phyloP scores from a whole-genome alignment of 2,113 vertebrate genomes.

The Tachycineta bicolor region DNA sequence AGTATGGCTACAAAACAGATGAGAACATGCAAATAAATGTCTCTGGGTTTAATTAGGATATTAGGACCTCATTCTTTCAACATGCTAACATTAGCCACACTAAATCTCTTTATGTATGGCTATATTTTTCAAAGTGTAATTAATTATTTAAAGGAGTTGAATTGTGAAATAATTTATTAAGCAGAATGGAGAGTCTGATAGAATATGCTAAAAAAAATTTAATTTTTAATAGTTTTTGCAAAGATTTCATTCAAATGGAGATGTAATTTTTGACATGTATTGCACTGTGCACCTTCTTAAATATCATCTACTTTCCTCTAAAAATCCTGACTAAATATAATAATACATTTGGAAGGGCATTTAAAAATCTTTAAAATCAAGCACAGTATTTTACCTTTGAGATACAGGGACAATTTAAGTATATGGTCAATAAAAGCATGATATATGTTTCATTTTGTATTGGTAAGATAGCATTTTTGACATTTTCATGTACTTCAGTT shows the following conservation, averaged over 20 bases:
- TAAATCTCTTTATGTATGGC: neutral
- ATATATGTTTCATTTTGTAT: neutral
- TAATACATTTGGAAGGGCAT: neutral
- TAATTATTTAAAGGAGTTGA: neutral
- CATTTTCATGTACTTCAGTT: neutral
- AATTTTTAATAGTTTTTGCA: neutral
- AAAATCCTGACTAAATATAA: neutral
- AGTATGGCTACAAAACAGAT: neutral
- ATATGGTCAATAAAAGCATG: neutral
- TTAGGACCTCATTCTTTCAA: neutral
- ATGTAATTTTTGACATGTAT: neutral
- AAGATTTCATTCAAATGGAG: neutral
- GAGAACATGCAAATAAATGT: neutral
- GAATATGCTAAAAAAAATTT: neutral
- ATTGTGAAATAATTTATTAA: neutral
- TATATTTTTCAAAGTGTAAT: neutral
- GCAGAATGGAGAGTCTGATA: neutral
- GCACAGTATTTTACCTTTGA: neutral
- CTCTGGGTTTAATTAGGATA: neutral
- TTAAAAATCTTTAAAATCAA: neutral
- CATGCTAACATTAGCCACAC: accelerated
- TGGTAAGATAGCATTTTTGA: neutral
- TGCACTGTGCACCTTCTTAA: neutral
- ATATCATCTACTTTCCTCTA: neutral
- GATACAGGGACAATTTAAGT: neutral